A percentile compares a stretch with the other conserved stretches of the same genome.
Conservation (phyloP, 2,888 invertebrate species). For the Drosophila seclusa region DNA sequence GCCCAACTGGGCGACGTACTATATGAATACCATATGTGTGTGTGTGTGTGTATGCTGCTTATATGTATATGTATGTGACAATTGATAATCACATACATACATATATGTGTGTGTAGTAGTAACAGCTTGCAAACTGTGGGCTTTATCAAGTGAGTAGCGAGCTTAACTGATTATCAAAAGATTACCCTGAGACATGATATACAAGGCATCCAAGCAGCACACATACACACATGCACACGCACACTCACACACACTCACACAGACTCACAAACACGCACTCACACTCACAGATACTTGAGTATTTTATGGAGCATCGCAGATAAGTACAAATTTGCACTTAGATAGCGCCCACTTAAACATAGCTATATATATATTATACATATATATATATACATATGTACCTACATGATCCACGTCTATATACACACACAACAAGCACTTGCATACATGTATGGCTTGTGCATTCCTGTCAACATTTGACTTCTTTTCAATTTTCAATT, state of each 20-base stretch:
- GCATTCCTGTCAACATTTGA: slow-evolving; percentile 62
- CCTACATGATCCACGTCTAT: slow-evolving; percentile 13
- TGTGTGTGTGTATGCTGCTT: background rate
- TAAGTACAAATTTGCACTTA: slow-evolving; percentile 59
- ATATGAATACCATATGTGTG: background rate
- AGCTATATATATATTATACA: background rate
- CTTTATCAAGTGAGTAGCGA: slow-evolving; percentile 41
- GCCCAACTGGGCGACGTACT: slow-evolving; percentile 15
- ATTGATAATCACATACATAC: slow-evolving; percentile 28
- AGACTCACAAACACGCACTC: slow-evolving; percentile 8
- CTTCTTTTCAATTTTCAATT: slow-evolving; percentile 83
- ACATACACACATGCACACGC: slow-evolving; percentile 8
- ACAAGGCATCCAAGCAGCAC: slow-evolving; percentile 28
- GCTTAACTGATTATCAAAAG: slow-evolving; percentile 65
- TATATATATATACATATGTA: background rate
- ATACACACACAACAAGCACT: slow-evolving; percentile 8
- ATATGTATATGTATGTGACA: slow-evolving; percentile 17
- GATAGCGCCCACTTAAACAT: slow-evolving; percentile 44
- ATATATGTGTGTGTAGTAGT: slow-evolving; percentile 8
- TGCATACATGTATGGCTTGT: slow-evolving; percentile 21
- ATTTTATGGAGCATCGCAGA: slow-evolving; percentile 66
- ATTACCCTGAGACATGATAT: slow-evolving; percentile 71
- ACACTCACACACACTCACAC: background rate
- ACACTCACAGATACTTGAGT: slow-evolving; percentile 7
- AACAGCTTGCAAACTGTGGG: background rate